Conservation (phyloP, 2,888 invertebrate species). For the Euphydryas editha region DNA sequence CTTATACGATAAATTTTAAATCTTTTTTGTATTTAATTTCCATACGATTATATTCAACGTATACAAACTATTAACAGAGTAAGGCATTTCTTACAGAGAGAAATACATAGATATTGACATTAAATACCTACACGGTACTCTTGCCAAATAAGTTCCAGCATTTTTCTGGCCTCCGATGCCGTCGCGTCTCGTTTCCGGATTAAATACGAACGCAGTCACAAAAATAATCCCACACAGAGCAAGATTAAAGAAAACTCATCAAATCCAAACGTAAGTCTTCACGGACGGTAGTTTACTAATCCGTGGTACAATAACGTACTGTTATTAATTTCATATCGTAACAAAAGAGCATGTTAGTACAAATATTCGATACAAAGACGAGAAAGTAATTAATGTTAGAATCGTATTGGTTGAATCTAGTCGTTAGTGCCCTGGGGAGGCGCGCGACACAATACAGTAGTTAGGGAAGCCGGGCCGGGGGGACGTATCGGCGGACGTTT, state of each 20-base stretch:
- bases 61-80: no score
- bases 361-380: constrained; percentile 73
- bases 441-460: constrained; percentile 75
- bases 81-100: neutral
- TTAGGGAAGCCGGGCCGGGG: constrained; percentile 58
- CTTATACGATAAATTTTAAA: no score
- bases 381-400: constrained; percentile 74
- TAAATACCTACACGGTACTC: neutral
- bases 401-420: constrained; percentile 72
- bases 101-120: neutral
- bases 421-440: constrained; percentile 69
- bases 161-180: constrained; percentile 35
- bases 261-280: constrained; percentile 62
- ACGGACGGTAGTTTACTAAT: constrained; percentile 66
- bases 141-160: constrained; percentile 21
- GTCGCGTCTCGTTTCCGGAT: constrained; percentile 35
- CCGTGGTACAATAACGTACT: constrained; percentile 45
- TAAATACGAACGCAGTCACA: constrained; percentile 38
- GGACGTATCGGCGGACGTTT: constrained; percentile 76
- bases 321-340: constrained; percentile 72
- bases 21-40: no score
- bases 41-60: no score
- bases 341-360: constrained; percentile 79
- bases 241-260: constrained; percentile 64
- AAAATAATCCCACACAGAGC: constrained; percentile 41